Evolutionary conservation across 2,113 vertebrate species (phyloP).

Genomic region (Brachyistius frenatus): DNA sequence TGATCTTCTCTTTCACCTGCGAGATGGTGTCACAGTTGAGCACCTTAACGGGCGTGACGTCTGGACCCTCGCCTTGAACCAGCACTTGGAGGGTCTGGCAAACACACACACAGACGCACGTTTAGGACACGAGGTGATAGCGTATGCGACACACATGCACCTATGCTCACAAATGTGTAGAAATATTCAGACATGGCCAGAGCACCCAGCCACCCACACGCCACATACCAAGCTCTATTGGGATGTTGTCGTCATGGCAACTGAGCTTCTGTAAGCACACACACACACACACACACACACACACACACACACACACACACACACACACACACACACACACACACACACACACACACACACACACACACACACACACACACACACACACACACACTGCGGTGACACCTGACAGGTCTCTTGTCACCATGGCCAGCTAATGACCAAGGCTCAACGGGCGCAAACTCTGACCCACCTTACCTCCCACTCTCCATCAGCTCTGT

Average conservation of each 20-base stretch:
- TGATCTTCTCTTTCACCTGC: slow-evolving; percentile 98
- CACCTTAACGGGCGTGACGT: slow-evolving; percentile 93
- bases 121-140: background rate
- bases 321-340: slow-evolving; percentile 4
- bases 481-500: slow-evolving; percentile 36
- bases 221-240: slow-evolving; percentile 23
- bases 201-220: slow-evolving; percentile 47
- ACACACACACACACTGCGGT: background rate
- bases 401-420: slow-evolving; percentile 70
- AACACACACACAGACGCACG: slow-evolving; percentile 10
- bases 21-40: slow-evolving; percentile 97
- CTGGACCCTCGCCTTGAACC: slow-evolving; percentile 91
- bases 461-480: slow-evolving; percentile 59
- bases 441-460: slow-evolving; percentile 56
- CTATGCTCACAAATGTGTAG: slow-evolving; percentile 22
- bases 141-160: background rate
- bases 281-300: slow-evolving; percentile 12
- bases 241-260: slow-evolving; percentile 70
- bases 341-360: slow-evolving; percentile 21
- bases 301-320: background rate
- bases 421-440: slow-evolving; percentile 73
- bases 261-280: slow-evolving; percentile 35
- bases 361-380: slow-evolving; percentile 21
- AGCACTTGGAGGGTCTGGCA: slow-evolving; percentile 93
- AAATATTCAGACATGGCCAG: slow-evolving; percentile 48